These are phyloP conservation scores for Heterohyrax brucei DNA, from an alignment of 2,797 vertebrate species.

Conservation along the genomic window DNA sequence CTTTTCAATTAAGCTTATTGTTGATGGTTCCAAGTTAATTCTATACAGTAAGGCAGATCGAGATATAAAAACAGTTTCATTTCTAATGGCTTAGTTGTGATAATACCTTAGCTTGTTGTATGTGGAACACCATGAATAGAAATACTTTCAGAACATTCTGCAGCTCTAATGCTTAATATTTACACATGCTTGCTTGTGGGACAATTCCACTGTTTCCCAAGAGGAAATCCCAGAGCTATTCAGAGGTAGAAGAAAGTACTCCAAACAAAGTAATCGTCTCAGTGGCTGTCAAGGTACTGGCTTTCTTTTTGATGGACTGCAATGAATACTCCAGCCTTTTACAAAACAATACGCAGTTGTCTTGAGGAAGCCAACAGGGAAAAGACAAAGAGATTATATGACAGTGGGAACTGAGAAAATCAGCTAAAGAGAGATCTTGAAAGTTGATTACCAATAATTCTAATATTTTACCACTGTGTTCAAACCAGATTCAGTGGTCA, in stretches of 20 bases:
- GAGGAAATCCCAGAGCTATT: conserved; percentile 81
- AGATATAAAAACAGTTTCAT: conserved; percentile 82
- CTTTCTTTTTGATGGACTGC: conserved; percentile 65
- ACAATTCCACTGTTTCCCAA: conserved; percentile 83
- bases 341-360: conserved; percentile 76
- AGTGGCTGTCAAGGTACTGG: conserved; percentile 83
- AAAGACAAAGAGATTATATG: conserved; percentile 32
- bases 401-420: conserved; percentile 46
- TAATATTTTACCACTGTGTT: not conserved
- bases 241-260: conserved; percentile 80
- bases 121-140: conserved; percentile 76
- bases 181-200: conserved; percentile 80
- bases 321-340: conserved; percentile 81
- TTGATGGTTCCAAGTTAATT: conserved; percentile 61
- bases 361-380: conserved; percentile 36
- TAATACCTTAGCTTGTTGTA: conserved; percentile 71
- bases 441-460: not conserved
- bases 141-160: conserved; percentile 80
- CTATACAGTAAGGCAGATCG: conserved; percentile 52
- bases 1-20: conserved; percentile 68
- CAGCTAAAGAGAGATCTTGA: conserved; percentile 48
- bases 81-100: conserved; percentile 74
- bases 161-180: conserved; percentile 57
- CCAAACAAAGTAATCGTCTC: conserved; percentile 65
- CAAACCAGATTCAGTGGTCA: not conserved